Percentiles rank a stretch among this genome's conserved stretches.
These are phyloP conservation scores for Empis stercorea DNA, from an alignment of 2,888 invertebrate genomes.

Conservation along the genomic window DNA sequence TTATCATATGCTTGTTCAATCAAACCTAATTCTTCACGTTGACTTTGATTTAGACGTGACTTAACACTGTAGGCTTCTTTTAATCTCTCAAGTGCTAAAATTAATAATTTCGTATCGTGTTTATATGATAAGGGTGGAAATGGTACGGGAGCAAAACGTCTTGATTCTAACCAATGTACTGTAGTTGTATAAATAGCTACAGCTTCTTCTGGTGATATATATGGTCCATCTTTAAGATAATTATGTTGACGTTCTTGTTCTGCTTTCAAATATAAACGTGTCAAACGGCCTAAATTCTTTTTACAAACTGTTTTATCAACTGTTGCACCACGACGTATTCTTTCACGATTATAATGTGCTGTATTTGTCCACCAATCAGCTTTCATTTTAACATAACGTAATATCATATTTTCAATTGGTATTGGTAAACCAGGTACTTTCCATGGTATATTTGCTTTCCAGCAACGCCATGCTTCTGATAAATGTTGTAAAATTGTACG, in stretches of 20 bases:
- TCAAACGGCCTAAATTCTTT: slow-evolving; percentile 97
- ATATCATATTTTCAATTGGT: slow-evolving; percentile 99
- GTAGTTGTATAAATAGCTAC: slow-evolving; percentile 99
- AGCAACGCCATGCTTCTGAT: slow-evolving; percentile 98
- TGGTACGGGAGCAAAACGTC: slow-evolving; percentile 97
- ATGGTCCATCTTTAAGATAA: slow-evolving; percentile 98
- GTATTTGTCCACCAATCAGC: slow-evolving; percentile 99
- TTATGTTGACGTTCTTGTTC: slow-evolving; percentile 99
- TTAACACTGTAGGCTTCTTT: slow-evolving; percentile 99
- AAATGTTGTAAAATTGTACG: slow-evolving; percentile 97
- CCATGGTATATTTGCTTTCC: slow-evolving; percentile 99
- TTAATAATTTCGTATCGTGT: slow-evolving; percentile 96
- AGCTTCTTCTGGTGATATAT: slow-evolving; percentile 98
- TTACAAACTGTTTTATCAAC: slow-evolving; percentile 99
- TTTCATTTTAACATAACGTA: slow-evolving; percentile 99
- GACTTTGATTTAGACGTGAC: slow-evolving; percentile 94
- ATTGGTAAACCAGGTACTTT: slow-evolving; percentile 98
- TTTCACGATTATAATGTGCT: slow-evolving; percentile 97
- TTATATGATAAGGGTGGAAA: slow-evolving; percentile 99
- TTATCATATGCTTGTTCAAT: slow-evolving; percentile 99
- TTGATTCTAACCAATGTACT: slow-evolving; percentile 98
- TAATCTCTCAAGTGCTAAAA: slow-evolving; percentile 87
- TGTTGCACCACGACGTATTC: slow-evolving; percentile 97
- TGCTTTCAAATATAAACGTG: slow-evolving; percentile 89
- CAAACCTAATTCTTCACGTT: slow-evolving; percentile 93